phyloP scores from a whole-genome alignment of 2,888 invertebrate species.

The Microlaimidae sp. region DNA sequence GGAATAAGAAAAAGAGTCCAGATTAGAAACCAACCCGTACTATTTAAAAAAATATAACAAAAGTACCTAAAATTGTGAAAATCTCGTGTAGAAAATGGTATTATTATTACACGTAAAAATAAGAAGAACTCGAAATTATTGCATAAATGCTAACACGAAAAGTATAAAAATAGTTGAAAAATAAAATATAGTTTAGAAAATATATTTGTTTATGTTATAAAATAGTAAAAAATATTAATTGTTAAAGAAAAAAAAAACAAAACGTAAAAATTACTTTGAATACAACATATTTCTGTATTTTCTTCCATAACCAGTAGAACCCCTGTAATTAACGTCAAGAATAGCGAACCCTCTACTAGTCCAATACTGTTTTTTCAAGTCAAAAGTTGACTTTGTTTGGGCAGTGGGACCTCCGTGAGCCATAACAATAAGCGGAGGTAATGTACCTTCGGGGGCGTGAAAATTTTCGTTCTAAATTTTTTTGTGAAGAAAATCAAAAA shows the following conservation, averaged over 20 bases:
- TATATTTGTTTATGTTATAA: no score
- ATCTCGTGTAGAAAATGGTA: no score
- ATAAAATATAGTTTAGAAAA: no score
- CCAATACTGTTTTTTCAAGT: slow-evolving; percentile 37
- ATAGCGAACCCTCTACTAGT: slow-evolving; percentile 40
- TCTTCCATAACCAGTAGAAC: slow-evolving; percentile 39
- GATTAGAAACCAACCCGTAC: no score
- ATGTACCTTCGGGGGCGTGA: slow-evolving; percentile 23
- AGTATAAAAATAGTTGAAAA: no score
- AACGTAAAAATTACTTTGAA: slow-evolving; percentile 23
- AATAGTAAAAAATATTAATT: slow-evolving; percentile 6
- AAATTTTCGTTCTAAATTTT: slow-evolving; percentile 31
- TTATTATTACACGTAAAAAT: no score
- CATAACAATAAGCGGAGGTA: slow-evolving; percentile 37
- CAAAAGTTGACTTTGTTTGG: slow-evolving; percentile 25
- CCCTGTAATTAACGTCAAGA: slow-evolving; percentile 40
- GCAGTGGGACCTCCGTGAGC: slow-evolving; percentile 41
- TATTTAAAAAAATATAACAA: no score
- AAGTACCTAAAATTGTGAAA: no score
- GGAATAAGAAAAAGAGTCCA: no score
- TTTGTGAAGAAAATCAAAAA: not conserved
- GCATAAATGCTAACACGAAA: no score
- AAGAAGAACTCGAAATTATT: no score
- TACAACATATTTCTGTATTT: slow-evolving; percentile 35
- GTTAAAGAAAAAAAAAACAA: not conserved